Evolutionary conservation across 2,888 invertebrate genomes (phyloP).

Genomic region (Margaritifera margaritifera): DNA sequence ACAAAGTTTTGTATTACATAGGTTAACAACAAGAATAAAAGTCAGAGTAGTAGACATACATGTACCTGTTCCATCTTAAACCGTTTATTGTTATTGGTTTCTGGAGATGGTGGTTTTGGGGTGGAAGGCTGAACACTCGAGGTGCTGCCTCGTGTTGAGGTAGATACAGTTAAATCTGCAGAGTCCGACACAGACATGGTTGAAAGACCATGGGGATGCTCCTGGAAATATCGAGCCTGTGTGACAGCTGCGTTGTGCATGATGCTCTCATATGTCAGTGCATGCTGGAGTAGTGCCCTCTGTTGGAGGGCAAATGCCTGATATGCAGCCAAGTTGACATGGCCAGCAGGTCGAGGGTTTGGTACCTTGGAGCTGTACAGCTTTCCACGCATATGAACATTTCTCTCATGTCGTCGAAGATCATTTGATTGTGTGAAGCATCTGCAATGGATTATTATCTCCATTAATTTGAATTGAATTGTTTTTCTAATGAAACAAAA

Average conservation of each 20-base stretch:
- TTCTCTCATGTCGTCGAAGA: conserved; percentile 63
- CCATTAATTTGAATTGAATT: conserved; percentile 49
- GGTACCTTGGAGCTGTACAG: conserved; percentile 57
- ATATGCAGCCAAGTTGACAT: conserved; percentile 62
- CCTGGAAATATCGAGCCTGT: conserved; percentile 29
- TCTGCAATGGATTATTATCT: conserved; percentile 31
- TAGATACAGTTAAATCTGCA: conserved; percentile 33
- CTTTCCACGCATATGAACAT: conserved; percentile 67
- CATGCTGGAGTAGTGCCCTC: conserved; percentile 61
- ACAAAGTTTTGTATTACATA: neutral
- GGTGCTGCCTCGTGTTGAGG: conserved; percentile 32
- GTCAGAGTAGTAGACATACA: neutral
- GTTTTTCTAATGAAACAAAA: conserved; percentile 14
- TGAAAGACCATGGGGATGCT: conserved; percentile 13
- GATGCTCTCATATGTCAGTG: conserved; percentile 61
- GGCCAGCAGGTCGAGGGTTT: conserved; percentile 27
- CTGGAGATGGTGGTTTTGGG: neutral
- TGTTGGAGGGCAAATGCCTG: conserved; percentile 64
- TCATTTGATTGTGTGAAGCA: conserved; percentile 68
- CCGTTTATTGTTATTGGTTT: conserved; percentile 14
- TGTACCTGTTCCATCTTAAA: conserved; percentile 60
- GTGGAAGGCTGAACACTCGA: conserved; percentile 39
- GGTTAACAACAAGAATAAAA: neutral
- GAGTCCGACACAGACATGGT: conserved; percentile 22
- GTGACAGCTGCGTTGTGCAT: conserved; percentile 58